Conservation (phyloP, 30 jellyfish, hydroid and myxozoan species). For the Aurelia coerulea region DNA sequence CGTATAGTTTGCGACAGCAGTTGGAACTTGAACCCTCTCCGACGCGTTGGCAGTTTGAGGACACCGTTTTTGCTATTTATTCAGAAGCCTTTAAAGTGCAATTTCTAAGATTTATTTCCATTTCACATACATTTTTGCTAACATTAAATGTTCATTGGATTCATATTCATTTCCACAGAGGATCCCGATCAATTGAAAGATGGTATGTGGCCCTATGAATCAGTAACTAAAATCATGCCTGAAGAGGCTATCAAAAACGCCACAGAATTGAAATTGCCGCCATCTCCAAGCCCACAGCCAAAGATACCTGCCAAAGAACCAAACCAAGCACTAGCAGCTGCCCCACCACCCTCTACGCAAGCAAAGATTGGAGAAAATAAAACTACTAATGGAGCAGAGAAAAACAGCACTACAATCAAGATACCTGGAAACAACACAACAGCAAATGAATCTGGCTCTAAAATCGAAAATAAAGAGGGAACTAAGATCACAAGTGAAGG, state of each 20-base stretch:
- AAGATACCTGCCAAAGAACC: conserved; percentile 31
- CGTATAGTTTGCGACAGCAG: too few relatives aligned
- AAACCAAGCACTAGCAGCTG: conserved; percentile 12
- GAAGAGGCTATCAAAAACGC: conserved; percentile 32
- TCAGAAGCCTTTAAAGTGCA: too few relatives aligned
- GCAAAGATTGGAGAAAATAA: neutral
- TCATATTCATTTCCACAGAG: conserved; percentile 13
- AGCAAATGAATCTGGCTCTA: neutral
- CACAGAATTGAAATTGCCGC: conserved; percentile 32
- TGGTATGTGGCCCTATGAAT: conserved; percentile 86
- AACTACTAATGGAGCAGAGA: neutral
- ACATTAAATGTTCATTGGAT: too few relatives aligned
- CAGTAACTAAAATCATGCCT: conserved; percentile 29
- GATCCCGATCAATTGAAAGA: conserved; percentile 80
- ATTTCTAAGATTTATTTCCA: too few relatives aligned
- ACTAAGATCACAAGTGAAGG: neutral
- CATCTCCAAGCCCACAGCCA: conserved; percentile 38
- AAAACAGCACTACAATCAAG: neutral
- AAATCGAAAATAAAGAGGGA: neutral
- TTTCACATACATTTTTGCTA: too few relatives aligned
- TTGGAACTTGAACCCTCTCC: too few relatives aligned
- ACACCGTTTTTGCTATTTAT: too few relatives aligned
- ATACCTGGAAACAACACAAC: neutral
- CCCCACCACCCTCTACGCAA: neutral
- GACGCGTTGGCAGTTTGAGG: too few relatives aligned